A percentile compares a stretch with the other conserved stretches of the same genome.
phyloP scores from a whole-genome alignment of 2,113 vertebrate species.

The Toxotes chatareus region DNA sequence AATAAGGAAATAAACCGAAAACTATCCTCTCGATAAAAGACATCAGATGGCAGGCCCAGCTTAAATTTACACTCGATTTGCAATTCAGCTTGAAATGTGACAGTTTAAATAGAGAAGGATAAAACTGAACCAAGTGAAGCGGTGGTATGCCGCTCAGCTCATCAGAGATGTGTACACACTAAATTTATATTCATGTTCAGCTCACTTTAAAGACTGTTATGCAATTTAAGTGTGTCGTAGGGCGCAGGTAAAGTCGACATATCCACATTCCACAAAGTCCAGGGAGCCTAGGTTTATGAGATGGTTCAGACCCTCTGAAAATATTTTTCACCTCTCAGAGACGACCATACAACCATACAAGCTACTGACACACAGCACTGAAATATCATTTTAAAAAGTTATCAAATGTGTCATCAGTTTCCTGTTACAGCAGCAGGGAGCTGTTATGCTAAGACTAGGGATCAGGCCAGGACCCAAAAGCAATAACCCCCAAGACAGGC shows the following conservation, averaged over 20 bases:
- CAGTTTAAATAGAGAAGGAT: constrained; percentile 25
- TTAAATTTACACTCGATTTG: constrained; percentile 59
- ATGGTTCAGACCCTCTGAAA: not conserved
- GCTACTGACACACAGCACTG: not conserved
- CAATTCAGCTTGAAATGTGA: constrained; percentile 43
- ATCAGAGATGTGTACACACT: not conserved
- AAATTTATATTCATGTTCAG: constrained; percentile 6
- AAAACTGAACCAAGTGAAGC: constrained; percentile 4
- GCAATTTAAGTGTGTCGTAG: not conserved
- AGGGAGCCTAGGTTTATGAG: not conserved
- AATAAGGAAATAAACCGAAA: constrained; percentile 52
- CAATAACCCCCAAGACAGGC: too few species aligned
- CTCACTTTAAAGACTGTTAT: constrained; percentile 17
- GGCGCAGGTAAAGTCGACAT: not conserved
- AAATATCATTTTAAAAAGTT: not conserved
- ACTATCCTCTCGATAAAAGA: constrained; percentile 38
- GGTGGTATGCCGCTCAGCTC: not conserved
- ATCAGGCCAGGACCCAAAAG: too few species aligned
- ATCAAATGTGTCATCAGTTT: constrained; percentile 1
- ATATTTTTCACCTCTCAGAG: not conserved
- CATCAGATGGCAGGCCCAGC: constrained; percentile 20
- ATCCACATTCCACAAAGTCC: not conserved
- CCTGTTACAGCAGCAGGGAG: too few species aligned
- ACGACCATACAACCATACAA: not conserved
- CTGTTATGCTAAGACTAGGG: too few species aligned